These are phyloP conservation scores for Coreius guichenoti DNA, from an alignment of 2,797 vertebrate species.

Conservation along the genomic window DNA sequence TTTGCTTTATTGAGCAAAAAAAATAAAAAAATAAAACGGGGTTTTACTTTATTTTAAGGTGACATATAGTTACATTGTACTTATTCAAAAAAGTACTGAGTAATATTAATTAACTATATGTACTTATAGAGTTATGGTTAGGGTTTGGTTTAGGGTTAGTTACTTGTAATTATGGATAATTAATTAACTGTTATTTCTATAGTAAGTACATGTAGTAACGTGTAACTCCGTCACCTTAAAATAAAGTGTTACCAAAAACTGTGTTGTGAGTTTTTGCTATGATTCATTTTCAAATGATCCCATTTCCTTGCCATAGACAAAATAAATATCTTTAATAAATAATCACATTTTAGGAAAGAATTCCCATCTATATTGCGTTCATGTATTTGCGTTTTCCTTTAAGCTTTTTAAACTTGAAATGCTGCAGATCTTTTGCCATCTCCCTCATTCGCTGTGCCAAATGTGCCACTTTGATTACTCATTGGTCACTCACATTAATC, in stretches of 20 bases:
- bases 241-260: no score
- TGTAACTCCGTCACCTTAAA: no score
- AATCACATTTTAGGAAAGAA: background rate
- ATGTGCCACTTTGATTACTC: slow-evolving; percentile 39
- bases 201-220: no score
- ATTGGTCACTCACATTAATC: slow-evolving; percentile 46
- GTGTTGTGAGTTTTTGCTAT: background rate
- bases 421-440: background rate
- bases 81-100: no score
- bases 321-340: background rate
- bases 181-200: no score
- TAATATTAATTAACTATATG: no score
- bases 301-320: background rate
- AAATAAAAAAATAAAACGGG: no score
- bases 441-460: slow-evolving; percentile 16
- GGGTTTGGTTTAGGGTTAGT: no score
- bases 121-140: no score
- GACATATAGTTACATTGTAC: no score
- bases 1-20: background rate
- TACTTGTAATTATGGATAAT: no score
- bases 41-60: no score
- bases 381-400: slow-evolving; percentile 5
- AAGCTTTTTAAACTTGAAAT: background rate
- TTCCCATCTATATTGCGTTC: background rate
- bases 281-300: background rate